Evolutionary conservation across 2,113 vertebrate genomes (phyloP).

Genomic region (Nettapus auritus): DNA sequence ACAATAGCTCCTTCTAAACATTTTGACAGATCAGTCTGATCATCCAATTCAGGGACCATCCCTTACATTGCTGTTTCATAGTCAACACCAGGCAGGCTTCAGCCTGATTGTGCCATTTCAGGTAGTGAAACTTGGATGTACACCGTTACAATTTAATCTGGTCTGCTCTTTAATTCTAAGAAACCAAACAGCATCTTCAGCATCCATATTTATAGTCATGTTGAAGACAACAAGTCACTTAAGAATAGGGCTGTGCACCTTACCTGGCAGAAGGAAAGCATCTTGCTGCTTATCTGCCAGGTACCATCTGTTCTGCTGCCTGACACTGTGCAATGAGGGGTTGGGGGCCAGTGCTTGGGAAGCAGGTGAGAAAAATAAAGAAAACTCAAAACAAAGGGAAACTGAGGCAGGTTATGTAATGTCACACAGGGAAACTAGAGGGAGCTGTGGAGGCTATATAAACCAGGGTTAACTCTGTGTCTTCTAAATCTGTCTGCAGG

Average conservation of each 20-base stretch:
- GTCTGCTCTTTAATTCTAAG: background rate
- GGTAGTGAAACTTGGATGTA: background rate
- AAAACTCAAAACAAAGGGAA: background rate
- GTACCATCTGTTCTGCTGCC: background rate
- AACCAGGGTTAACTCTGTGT: rapidly evolving
- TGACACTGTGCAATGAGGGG: rapidly evolving
- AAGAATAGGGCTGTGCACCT: background rate
- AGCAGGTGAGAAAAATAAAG: background rate
- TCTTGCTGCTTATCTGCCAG: too few relatives aligned
- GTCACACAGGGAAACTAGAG: background rate
- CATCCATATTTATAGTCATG: background rate
- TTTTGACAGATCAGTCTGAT: background rate
- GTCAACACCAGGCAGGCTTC: background rate
- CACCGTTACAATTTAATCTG: background rate
- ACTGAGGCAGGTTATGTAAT: background rate
- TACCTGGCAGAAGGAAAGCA: background rate
- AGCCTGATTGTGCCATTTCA: background rate
- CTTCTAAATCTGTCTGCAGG: too few relatives aligned
- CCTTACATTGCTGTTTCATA: background rate
- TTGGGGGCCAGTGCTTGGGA: background rate
- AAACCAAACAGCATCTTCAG: background rate
- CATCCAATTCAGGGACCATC: background rate
- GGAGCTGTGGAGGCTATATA: background rate
- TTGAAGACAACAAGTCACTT: background rate
- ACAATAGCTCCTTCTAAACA: background rate